phyloP scores from a whole-genome alignment of 2,888 invertebrate genomes.

The Sussaba pulchella region DNA sequence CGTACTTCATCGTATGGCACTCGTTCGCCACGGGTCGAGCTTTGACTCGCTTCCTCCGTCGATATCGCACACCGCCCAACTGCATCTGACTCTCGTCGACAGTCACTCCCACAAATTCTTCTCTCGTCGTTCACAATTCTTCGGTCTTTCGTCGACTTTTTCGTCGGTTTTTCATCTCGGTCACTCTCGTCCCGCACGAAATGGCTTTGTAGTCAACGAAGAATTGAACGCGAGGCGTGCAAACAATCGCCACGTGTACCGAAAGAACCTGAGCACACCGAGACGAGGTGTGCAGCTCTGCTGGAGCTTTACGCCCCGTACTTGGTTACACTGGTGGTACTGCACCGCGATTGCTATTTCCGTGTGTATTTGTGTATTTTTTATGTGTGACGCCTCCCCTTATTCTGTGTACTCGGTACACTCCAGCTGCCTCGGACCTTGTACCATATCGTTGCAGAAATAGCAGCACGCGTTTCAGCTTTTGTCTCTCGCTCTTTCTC shows the following conservation, averaged over 20 bases:
- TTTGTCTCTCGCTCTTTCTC: background rate
- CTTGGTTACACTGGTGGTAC: constrained; percentile 7
- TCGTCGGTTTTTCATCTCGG: constrained; percentile 45
- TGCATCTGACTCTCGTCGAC: constrained; percentile 24
- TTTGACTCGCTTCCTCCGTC: constrained; percentile 20
- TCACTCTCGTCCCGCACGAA: constrained; percentile 33
- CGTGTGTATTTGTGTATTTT: too few species aligned
- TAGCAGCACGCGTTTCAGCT: constrained; percentile 28
- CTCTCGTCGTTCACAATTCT: background rate
- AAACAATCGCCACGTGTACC: constrained; percentile 64
- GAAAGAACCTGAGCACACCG: constrained; percentile 42
- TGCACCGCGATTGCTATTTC: constrained; percentile 28
- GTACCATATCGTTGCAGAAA: constrained; percentile 46
- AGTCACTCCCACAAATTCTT: constrained; percentile 50
- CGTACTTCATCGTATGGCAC: constrained; percentile 49
- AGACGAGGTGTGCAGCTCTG: constrained; percentile 40
- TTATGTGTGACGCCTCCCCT: constrained; percentile 12
- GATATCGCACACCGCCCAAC: constrained; percentile 41
- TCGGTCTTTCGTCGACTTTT: constrained; percentile 29
- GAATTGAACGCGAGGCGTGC: constrained; percentile 65
- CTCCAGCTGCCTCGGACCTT: constrained; percentile 29
- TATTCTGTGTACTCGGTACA: constrained; percentile 17
- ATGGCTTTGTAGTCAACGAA: constrained; percentile 58
- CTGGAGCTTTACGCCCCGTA: background rate
- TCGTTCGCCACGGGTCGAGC: constrained; percentile 22